These are phyloP conservation scores for Sebastes baramenuke DNA, from an alignment of 2,797 vertebrate genomes.

Conservation along the genomic window DNA sequence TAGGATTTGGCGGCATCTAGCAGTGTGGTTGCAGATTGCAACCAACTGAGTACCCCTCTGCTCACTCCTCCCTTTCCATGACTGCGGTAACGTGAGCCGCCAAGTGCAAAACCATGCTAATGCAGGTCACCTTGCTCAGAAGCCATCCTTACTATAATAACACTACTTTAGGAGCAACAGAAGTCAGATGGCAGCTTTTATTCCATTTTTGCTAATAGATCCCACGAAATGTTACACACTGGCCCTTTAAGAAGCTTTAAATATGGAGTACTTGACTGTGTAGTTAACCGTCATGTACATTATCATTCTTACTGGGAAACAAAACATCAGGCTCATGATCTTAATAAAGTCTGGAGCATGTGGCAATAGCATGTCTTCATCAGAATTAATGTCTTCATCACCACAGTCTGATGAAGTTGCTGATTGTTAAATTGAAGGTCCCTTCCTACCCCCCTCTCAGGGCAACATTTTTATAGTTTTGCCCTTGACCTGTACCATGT, in stretches of 20 bases:
- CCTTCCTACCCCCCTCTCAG: not conserved
- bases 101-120: accelerated
- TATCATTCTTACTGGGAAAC: not conserved
- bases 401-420: not conserved
- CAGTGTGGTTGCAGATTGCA: too few species aligned
- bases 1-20: too few species aligned
- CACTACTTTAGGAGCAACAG: too few species aligned
- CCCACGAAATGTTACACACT: too few species aligned
- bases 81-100: too few species aligned
- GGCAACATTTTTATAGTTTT: not conserved
- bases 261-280: not conserved
- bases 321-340: not conserved
- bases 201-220: too few species aligned
- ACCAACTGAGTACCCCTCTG: too few species aligned
- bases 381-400: not conserved
- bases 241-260: not conserved
- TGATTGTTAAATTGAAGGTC: not conserved
- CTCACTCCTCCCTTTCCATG: too few species aligned
- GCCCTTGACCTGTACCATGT: too few species aligned
- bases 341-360: not conserved
- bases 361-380: not conserved
- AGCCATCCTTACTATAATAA: too few species aligned
- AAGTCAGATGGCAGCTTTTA: too few species aligned
- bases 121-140: too few species aligned
- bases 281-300: not conserved